phyloP scores from a whole-genome alignment of 2,113 vertebrate genomes.

The Eonycteris spelaea region DNA sequence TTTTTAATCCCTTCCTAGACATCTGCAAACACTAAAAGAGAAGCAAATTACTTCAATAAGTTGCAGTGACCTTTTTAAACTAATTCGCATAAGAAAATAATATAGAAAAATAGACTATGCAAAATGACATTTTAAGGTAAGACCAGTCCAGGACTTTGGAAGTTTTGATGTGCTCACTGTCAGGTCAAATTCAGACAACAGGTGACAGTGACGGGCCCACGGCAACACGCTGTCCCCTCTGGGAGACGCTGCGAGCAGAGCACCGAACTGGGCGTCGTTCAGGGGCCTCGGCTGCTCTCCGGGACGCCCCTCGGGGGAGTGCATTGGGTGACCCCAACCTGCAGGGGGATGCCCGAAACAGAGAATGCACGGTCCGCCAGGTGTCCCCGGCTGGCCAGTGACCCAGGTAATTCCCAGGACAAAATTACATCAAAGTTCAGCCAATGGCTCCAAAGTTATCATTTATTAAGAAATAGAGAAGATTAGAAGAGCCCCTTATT shows the following conservation, averaged over 20 bases:
- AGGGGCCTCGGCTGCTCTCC: too few relatives aligned
- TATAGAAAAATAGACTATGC: background rate
- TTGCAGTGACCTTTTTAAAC: background rate
- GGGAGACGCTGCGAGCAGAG: fast-evolving
- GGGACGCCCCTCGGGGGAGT: fast-evolving
- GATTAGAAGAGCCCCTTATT: background rate
- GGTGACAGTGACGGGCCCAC: fast-evolving
- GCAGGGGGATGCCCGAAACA: background rate
- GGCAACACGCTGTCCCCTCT: fast-evolving
- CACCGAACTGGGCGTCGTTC: fast-evolving
- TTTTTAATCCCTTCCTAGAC: background rate
- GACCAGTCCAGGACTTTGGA: background rate
- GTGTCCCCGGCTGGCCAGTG: background rate
- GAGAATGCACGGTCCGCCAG: too few relatives aligned
- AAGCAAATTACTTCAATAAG: too few relatives aligned
- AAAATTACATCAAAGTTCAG: background rate
- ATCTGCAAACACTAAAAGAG: background rate
- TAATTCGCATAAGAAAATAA: background rate
- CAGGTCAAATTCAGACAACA: background rate
- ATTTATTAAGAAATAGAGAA: background rate
- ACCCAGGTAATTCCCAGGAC: background rate
- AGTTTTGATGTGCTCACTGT: background rate
- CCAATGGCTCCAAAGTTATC: background rate
- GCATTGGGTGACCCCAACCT: too few relatives aligned
- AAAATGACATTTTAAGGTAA: background rate